Conservation (phyloP, 2,113 vertebrate genomes). For the Glareola pratincola region DNA sequence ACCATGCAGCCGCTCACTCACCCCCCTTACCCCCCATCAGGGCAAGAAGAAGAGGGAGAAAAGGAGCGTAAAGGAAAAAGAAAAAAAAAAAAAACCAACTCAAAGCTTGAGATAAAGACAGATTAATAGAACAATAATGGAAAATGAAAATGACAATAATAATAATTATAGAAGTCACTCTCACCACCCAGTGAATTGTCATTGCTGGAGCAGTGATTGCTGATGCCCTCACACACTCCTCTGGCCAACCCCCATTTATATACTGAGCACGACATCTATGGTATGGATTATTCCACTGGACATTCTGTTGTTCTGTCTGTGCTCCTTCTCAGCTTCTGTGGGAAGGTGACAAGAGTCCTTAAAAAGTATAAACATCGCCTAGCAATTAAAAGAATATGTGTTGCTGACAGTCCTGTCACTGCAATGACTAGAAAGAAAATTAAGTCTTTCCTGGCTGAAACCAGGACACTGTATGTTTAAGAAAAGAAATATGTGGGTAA, state of each 20-base stretch:
- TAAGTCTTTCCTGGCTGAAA: not conserved
- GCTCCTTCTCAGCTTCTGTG: not conserved
- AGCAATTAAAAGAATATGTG: not conserved
- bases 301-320: not conserved
- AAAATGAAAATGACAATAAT: not conserved
- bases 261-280: not conserved
- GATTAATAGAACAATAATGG: not conserved
- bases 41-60: not conserved
- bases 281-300: not conserved
- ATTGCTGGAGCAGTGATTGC: not conserved
- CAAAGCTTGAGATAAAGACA: not conserved
- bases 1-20: not conserved
- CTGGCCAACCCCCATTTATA: not conserved
- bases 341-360: not conserved
- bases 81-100: not conserved
- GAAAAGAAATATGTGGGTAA: not conserved
- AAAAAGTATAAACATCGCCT: not conserved
- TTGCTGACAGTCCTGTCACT: not conserved
- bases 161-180: not conserved
- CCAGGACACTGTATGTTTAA: not conserved
- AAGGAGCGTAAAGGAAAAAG: not conserved
- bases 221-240: not conserved
- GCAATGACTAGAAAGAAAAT: not conserved
- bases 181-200: not conserved
- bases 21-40: not conserved